A percentile compares a stretch with the other conserved stretches of the same genome.
Evolutionary conservation across 2,888 invertebrate genomes (phyloP).

Genomic region (Drosophila pullipes): DNA sequence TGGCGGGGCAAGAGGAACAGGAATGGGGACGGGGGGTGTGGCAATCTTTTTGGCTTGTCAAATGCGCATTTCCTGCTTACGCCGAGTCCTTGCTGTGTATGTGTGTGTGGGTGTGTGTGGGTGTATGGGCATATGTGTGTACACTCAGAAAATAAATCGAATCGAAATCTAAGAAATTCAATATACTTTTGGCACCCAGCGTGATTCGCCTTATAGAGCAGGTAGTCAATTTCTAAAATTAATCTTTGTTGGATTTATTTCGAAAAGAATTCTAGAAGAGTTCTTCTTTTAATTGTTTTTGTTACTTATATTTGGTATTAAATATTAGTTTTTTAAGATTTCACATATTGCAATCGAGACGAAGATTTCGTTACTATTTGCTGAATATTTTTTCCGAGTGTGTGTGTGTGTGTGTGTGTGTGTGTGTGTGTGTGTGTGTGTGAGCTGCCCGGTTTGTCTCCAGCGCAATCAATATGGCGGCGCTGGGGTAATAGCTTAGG

Average conservation of each 20-base stretch:
- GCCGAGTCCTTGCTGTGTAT: conserved; percentile 47
- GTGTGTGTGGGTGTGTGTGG: conserved; percentile 4
- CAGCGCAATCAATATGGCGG: conserved; percentile 78
- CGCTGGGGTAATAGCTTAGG: conserved; percentile 78
- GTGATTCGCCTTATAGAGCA: accelerated
- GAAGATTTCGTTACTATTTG: not conserved
- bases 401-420: not conserved
- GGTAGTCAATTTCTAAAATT: not conserved
- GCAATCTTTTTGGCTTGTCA: conserved; percentile 81
- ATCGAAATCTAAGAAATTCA: not conserved
- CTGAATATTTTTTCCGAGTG: not conserved
- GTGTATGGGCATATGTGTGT: conserved; percentile 35
- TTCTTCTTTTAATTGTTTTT: not conserved
- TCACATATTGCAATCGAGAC: not conserved
- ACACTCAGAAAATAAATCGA: not conserved
- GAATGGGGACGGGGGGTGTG: conserved; percentile 51
- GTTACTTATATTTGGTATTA: not conserved
- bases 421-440: conserved; percentile 23
- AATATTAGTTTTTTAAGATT: not conserved
- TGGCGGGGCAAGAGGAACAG: conserved; percentile 30
- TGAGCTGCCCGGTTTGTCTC: conserved; percentile 66
- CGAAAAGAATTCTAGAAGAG: not conserved
- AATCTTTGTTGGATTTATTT: not conserved
- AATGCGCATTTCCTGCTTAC: conserved; percentile 80
- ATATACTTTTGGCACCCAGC: not conserved